Percentiles rank a stretch among this genome's conserved stretches.
phyloP scores from a whole-genome alignment of 2,113 vertebrate species.

The Bostrychus sinensis region DNA sequence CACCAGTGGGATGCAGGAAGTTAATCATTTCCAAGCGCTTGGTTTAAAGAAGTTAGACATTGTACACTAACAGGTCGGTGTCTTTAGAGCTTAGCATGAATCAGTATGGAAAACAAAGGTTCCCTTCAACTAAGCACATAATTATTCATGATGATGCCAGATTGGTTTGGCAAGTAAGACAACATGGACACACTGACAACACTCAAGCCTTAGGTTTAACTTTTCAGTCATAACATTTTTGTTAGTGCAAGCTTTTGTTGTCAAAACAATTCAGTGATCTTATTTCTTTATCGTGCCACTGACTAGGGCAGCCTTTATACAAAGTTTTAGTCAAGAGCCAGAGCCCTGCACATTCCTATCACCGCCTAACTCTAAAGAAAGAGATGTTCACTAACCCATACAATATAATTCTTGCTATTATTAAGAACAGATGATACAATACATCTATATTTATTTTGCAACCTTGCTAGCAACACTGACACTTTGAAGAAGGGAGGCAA shows the following conservation, averaged over 20 bases:
- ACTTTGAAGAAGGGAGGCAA: neutral
- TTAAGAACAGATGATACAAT: no score
- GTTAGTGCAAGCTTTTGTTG: neutral
- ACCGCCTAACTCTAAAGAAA: no score
- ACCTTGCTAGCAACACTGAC: no score
- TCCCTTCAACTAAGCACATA: conserved; percentile 54
- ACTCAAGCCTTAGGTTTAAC: conserved; percentile 26
- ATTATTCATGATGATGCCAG: conserved; percentile 59
- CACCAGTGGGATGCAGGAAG: conserved; percentile 64
- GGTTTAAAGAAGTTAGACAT: conserved; percentile 58
- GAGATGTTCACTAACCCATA: no score
- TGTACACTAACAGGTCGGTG: conserved; percentile 62
- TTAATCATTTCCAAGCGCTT: conserved; percentile 66
- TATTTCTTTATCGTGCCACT: conserved; percentile 24
- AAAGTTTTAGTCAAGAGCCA: no score
- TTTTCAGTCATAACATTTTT: neutral
- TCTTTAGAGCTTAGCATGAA: conserved; percentile 39
- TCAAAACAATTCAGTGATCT: neutral
- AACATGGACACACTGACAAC: conserved; percentile 40
- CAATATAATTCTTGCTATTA: no score
- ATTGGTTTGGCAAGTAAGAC: conserved; percentile 39
- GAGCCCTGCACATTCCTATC: no score
- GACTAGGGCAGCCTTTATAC: no score
- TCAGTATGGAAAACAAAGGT: conserved; percentile 57
- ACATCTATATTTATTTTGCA: no score